These are phyloP conservation scores for Melanostigma gelatinosum DNA, from an alignment of 2,113 vertebrate species.

Conservation along the genomic window DNA sequence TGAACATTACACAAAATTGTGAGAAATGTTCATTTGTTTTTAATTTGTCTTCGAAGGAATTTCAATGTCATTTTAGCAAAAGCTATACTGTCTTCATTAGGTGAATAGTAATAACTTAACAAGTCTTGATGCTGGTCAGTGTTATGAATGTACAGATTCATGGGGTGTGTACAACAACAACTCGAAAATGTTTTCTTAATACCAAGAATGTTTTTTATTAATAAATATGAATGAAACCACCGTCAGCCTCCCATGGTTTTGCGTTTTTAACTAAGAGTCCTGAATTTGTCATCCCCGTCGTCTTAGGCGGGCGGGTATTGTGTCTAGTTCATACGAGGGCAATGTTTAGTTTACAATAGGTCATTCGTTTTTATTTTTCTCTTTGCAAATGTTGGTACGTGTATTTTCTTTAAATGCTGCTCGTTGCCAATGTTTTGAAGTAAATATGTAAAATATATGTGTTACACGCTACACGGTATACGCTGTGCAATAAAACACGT, in stretches of 20 bases:
- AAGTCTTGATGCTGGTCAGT: not conserved
- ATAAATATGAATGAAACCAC: slow-evolving; percentile 35
- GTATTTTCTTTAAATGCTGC: fast-evolving
- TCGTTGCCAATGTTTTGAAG: fast-evolving
- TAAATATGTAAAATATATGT: not conserved
- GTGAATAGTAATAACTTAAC: not conserved
- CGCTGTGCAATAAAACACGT: slow-evolving; percentile 19
- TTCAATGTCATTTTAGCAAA: not conserved
- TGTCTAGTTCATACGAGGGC: fast-evolving
- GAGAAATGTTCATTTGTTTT: slow-evolving; percentile 12
- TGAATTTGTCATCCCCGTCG: fast-evolving
- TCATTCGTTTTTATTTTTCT: not conserved
- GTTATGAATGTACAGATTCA: not conserved
- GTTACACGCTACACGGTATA: fast-evolving
- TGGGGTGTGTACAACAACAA: not conserved
- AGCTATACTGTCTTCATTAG: not conserved
- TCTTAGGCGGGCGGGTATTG: not conserved
- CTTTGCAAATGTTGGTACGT: not conserved
- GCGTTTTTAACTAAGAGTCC: not conserved
- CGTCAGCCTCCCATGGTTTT: not conserved
- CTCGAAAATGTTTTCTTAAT: slow-evolving; percentile 2
- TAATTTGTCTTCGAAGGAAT: not conserved
- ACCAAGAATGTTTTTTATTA: slow-evolving; percentile 17
- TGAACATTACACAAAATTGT: not conserved
- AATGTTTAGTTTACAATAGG: fast-evolving